Evolutionary conservation across 1,140 invertebrate species (phyloP).

Genomic region (Tetragonula clypearis): DNA sequence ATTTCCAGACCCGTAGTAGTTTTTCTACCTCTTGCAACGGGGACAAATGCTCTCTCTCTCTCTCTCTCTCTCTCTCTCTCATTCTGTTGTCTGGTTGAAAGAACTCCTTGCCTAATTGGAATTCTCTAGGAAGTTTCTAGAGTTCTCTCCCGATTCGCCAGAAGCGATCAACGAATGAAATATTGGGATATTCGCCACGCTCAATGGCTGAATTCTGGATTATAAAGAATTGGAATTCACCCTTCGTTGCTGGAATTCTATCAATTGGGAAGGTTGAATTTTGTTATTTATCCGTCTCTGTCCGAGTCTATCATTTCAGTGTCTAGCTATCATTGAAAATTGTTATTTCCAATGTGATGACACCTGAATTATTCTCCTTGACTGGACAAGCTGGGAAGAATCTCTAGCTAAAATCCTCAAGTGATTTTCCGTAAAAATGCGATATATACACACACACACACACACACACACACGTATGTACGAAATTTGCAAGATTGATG

Average conservation of each 20-base stretch:
- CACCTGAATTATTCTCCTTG: too few relatives aligned
- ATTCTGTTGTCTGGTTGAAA: background rate
- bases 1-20: slow-evolving; percentile 25
- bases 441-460: too few relatives aligned
- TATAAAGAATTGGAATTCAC: background rate
- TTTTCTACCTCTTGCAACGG: slow-evolving; percentile 7
- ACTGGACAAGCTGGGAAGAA: too few relatives aligned
- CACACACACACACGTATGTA: too few relatives aligned
- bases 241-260: background rate
- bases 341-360: background rate
- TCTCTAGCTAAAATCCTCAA: too few relatives aligned
- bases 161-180: background rate
- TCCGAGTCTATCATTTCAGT: background rate
- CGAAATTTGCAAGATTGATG: too few relatives aligned
- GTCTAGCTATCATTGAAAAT: background rate
- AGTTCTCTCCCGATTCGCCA: background rate
- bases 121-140: background rate
- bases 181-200: background rate
- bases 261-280: too few relatives aligned
- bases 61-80: too few relatives aligned
- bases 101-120: too few relatives aligned
- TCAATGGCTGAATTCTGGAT: background rate
- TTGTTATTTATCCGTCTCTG: background rate
- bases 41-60: background rate
- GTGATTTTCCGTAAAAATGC: too few relatives aligned